Evolutionary conservation across 2,113 vertebrate genomes (phyloP), one percentile per base, ranked within the genome.

Genomic region (Aspiorhynchus laticeps): DNA sequence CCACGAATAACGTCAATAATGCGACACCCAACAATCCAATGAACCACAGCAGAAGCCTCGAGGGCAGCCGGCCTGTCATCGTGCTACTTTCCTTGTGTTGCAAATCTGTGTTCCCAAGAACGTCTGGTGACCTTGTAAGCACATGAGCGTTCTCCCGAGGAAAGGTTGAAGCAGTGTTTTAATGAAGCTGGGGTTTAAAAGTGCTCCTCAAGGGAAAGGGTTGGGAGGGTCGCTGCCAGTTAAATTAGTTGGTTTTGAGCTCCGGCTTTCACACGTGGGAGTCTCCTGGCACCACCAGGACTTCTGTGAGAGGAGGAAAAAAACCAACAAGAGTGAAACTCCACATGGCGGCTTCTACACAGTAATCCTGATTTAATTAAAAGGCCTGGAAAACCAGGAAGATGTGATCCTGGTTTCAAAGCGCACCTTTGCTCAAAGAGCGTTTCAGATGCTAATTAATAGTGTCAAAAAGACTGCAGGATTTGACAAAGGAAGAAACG

Each of bases 321-420:
- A 63, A 21, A n/a, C 63, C 26, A 36, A 85, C 36, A 53, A 6
- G 33, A 21, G 36, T 59, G 80, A 87, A 88, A 91, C 87, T 78
- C 84, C 79, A 89, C 82, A 88, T 81, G 85, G 75, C 31, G 65
- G 82, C 1, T 28, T 80, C 84, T 87, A 85, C 46, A 65, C 5
- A 90, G 86, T 92, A 92, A 94, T 93, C 92, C 91, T 73, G 59
- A 88, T 92, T 92, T 92, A 92, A 94, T 92, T 87, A 92, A 93
- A 90, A 73, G 38, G 17, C 69, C 85, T 36, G 77, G n/a, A 75
- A 63, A 10, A 36, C 33, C 59, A 65, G 19, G 10, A 80, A 51
- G 69, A 63, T 51, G 21, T 19, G 67, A 75, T 74, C 28, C 82
- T 69, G 14, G 8, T 43, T 46, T 74, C 65, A 48, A 43, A 82